Evolutionary conservation across 2,888 invertebrate genomes (phyloP).

Genomic region (Diplolepis rosae): DNA sequence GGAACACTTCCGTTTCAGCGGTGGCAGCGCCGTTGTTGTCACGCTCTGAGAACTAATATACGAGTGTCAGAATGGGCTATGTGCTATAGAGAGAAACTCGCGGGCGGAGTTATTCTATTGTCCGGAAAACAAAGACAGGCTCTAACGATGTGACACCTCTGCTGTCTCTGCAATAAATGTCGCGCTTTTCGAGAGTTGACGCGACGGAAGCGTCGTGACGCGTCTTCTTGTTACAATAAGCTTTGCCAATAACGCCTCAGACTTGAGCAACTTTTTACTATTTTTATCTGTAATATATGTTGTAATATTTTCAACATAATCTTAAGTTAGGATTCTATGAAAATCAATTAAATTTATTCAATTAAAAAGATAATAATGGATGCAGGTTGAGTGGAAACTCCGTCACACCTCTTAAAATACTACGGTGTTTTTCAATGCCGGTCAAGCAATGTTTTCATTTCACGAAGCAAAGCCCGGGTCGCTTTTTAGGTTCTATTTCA

Average conservation of each 20-base stretch:
- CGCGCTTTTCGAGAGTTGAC: neutral
- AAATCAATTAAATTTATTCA: too few species aligned
- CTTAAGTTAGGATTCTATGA: too few species aligned
- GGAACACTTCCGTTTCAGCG: slow-evolving; percentile 11
- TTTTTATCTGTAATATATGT: too few species aligned
- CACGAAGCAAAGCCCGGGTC: too few species aligned
- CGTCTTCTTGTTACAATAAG: neutral
- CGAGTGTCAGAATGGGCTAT: slow-evolving; percentile 1
- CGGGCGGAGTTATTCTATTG: neutral
- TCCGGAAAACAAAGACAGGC: slow-evolving; percentile 6
- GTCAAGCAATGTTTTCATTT: too few species aligned
- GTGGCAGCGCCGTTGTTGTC: slow-evolving; percentile 8
- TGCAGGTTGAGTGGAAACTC: too few species aligned
- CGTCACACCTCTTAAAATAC: too few species aligned
- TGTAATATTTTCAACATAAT: too few species aligned
- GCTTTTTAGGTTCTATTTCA: too few species aligned
- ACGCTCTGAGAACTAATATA: slow-evolving; percentile 7
- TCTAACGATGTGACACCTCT: slow-evolving; percentile 14
- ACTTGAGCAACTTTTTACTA: neutral
- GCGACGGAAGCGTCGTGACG: neutral
- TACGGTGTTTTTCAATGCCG: too few species aligned
- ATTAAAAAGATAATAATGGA: too few species aligned
- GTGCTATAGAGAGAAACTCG: slow-evolving; percentile 5
- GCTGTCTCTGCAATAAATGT: neutral
- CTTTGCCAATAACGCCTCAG: neutral